Base-by-base conservation (phyloP, 2,113 vertebrate species). In the Poicephalus meyeri region DNA sequence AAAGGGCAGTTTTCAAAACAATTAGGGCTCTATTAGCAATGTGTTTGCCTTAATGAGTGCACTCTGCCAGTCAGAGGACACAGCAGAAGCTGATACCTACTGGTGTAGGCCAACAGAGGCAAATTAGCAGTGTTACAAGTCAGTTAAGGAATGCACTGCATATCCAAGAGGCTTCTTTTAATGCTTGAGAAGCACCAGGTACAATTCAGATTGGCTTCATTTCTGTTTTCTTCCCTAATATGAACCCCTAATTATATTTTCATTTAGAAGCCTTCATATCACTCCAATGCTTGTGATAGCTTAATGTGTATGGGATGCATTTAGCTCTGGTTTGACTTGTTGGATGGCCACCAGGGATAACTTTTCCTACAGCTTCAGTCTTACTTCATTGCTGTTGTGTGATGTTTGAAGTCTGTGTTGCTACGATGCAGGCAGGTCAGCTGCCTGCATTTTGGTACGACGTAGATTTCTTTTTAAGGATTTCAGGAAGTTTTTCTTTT, bases 1-100 rank as follows among this genome's bases (percentile, higher is more conserved):
- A 95, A 96, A 95, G 86, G 86, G 73, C 66, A 87, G 56, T 94
- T 94, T 95, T 92, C 77, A 87, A 90, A 96, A 95, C 95, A 92
- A 76, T 96, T 95, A 95, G 80, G 80, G 55, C 80, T 95, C 96
- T 68, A 87, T 80, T 52, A 92, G 76, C 88, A 74, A 89, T 61
- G 85, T 91, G 69, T 94, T 96, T 94, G 77, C 39, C 35, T 84
- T 95, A 95, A 89, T 95, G 88, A 94, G 69, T 64, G 56, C 69
- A 92, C 82, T 95, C 80, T 72, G 90, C 47, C 88, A 93, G 73
- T 86, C 88, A 91, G 69, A 93, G 83, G 55, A 86, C 93, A 65
- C 64, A 84, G 44, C 77, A 79, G 31, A 83, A 88, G 52, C 61
- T 91, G 93, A 76, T 93, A 86, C 88, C 88, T 89, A 56, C 82